A percentile compares a stretch with the other conserved stretches of the same genome.
Conservation (phyloP, 53 echinoderm and acorn worm species). For the Zoroaster sp. region DNA sequence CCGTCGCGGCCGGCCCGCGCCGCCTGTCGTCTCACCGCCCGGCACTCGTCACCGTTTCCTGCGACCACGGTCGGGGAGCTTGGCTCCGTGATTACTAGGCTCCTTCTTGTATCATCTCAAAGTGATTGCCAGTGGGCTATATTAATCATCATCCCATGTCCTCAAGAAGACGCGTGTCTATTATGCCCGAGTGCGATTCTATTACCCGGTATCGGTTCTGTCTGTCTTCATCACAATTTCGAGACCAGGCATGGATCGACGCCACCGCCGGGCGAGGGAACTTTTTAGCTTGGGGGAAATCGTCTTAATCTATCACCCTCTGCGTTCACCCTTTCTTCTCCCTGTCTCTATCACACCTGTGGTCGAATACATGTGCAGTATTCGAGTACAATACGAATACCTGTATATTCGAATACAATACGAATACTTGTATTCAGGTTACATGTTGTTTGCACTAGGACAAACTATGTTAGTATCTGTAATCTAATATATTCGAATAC, state of each 20-base stretch:
- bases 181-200: slow-evolving; percentile 5
- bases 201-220: slow-evolving; percentile 13
- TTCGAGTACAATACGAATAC: no score
- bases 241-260: background rate
- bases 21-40: background rate
- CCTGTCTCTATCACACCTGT: no score
- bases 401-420: no score
- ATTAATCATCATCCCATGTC: slow-evolving; percentile 9
- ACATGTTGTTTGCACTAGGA: no score
- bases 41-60: background rate
- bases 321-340: no score
- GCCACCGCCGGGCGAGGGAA: background rate
- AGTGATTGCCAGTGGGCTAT: background rate
- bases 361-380: no score
- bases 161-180: slow-evolving; percentile 17
- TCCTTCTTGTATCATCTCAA: slow-evolving; percentile 6
- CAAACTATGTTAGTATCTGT: no score
- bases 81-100: background rate
- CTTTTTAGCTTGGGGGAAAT: no score
- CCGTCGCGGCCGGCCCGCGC: background rate
- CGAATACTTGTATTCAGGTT: no score
- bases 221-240: background rate
- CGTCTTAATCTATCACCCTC: no score
- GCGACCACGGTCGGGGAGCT: background rate
- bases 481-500: no score